These are phyloP conservation scores for Stenichneumon culpator DNA, from an alignment of 2,888 invertebrate genomes.

Conservation along the genomic window DNA sequence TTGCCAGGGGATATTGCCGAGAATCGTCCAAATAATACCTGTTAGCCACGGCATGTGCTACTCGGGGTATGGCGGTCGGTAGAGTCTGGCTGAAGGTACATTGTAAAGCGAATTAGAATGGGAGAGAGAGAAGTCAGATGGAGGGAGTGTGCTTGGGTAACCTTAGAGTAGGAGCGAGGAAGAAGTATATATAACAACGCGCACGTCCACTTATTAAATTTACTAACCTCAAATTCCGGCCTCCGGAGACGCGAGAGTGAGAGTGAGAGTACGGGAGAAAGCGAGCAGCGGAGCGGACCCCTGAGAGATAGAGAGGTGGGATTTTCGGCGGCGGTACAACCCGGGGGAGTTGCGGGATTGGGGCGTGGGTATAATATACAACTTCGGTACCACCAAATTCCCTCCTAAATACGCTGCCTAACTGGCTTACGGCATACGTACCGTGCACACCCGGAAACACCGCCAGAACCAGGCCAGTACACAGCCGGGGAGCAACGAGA, in stretches of 20 bases:
- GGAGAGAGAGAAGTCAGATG: constrained; percentile 9
- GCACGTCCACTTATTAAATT: constrained; percentile 83
- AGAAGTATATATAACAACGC: constrained; percentile 45
- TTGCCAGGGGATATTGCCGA: constrained; percentile 55
- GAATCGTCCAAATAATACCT: constrained; percentile 70
- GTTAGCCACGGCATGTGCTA: constrained; percentile 66
- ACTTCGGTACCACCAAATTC: constrained; percentile 82
- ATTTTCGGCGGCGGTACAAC: constrained; percentile 64
- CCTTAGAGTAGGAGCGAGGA: constrained; percentile 30
- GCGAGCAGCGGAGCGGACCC: constrained; percentile 66
- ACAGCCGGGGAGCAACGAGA: constrained; percentile 46
- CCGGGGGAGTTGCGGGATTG: constrained; percentile 65
- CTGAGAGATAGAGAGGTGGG: constrained; percentile 60
- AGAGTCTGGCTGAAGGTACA: constrained; percentile 54
- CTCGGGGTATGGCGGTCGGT: constrained; percentile 45
- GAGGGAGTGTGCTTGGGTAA: background rate
- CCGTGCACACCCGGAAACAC: constrained; percentile 60
- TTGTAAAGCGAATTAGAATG: constrained; percentile 66
- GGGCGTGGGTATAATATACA: constrained; percentile 81
- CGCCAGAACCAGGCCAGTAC: constrained; percentile 33
- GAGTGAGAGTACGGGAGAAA: constrained; percentile 64
- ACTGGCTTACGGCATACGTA: constrained; percentile 81
- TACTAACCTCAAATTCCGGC: constrained; percentile 82
- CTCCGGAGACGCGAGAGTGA: constrained; percentile 68
- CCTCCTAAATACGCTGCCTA: constrained; percentile 83